Percentiles rank a stretch among this genome's conserved stretches.
Conservation (phyloP, 1,140 invertebrate species). For the Heliothis subflexa region DNA sequence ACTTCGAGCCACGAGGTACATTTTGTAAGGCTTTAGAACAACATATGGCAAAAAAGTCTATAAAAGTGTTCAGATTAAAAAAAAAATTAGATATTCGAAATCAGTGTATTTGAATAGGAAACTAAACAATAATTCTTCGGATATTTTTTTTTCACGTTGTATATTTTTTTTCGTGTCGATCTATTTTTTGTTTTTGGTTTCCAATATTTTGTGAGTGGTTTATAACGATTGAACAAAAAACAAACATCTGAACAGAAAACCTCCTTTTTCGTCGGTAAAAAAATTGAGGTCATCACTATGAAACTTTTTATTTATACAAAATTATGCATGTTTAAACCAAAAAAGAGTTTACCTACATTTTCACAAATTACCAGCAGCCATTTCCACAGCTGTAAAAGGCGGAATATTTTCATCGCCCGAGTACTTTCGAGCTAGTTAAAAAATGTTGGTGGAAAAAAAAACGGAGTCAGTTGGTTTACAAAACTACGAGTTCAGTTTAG, state of each 20-base stretch:
- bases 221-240: no score
- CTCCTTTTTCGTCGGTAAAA: no score
- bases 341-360: background rate
- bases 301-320: background rate
- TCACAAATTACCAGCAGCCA: background rate
- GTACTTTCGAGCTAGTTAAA: slow-evolving; percentile 54
- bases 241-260: no score
- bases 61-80: no score
- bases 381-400: slow-evolving; percentile 2
- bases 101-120: no score
- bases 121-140: no score
- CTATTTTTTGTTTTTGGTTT: no score
- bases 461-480: slow-evolving; percentile 53
- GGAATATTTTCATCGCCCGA: slow-evolving; percentile 46
- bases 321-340: background rate
- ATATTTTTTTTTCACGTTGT: no score
- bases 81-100: no score
- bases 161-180: no score
- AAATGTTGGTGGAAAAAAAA: slow-evolving; percentile 59
- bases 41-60: background rate
- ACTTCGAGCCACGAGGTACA: background rate
- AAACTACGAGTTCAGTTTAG: slow-evolving; percentile 68
- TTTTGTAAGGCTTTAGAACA: background rate
- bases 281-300: background rate
- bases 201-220: no score